phyloP scores from a whole-genome alignment of 37 sponge, comb jelly and placozoan genomes.

The Tethya wilhelma region DNA sequence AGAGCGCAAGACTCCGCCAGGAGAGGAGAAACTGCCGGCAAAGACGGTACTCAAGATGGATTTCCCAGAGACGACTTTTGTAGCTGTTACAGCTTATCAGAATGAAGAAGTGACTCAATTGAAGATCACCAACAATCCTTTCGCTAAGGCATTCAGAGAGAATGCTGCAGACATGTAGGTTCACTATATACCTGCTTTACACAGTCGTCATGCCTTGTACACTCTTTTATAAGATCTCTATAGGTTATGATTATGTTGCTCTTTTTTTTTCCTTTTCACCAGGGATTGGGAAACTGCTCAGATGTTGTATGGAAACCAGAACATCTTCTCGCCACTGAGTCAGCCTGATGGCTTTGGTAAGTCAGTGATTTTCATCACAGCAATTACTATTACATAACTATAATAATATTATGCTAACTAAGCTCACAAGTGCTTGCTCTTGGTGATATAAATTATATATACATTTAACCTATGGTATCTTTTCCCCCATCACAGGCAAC shows the following conservation, averaged over 20 bases:
- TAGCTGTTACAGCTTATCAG: constrained; percentile 90
- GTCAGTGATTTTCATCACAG: not conserved
- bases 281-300: constrained; percentile 80
- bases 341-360: not conserved
- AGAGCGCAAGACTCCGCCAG: constrained; percentile 46
- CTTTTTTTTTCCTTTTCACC: not conserved
- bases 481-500: not conserved
- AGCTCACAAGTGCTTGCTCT: no score
- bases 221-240: no score
- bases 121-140: constrained; percentile 89
- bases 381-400: not conserved
- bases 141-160: constrained; percentile 90
- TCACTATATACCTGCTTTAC: not conserved
- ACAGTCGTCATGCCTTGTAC: not conserved
- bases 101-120: constrained; percentile 90
- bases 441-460: no score
- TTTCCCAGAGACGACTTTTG: constrained; percentile 83
- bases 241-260: not conserved
- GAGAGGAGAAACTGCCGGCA: constrained; percentile 11
- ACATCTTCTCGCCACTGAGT: not conserved
- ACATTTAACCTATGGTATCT: not conserved
- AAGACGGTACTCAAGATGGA: constrained; percentile 31
- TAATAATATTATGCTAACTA: no score
- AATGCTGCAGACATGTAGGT: constrained; percentile 70
- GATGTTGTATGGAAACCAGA: constrained; percentile 41